Percentiles rank a stretch among this genome's conserved stretches.
These are phyloP conservation scores for Eremophila alpestris DNA, from an alignment of 2,797 vertebrate species.

Conservation along the genomic window DNA sequence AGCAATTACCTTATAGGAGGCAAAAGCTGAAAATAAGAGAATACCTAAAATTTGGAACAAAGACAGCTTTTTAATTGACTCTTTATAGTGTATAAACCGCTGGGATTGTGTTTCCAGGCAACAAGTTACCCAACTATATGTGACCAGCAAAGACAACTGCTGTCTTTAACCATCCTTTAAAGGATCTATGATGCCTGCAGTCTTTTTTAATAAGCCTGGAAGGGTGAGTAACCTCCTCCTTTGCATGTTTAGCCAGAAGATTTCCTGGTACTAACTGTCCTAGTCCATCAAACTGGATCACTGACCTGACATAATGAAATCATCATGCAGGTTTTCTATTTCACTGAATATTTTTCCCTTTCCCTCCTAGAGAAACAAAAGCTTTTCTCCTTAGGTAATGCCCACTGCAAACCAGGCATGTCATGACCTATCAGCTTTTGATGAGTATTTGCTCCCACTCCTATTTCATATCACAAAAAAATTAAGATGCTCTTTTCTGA, in stretches of 20 bases:
- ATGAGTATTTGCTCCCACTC: background rate
- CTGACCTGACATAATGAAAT: constrained; percentile 32
- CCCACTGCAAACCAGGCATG: background rate
- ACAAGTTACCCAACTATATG: constrained; percentile 39
- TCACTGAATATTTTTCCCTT: background rate
- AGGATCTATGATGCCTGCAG: background rate
- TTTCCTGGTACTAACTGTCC: background rate
- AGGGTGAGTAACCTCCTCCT: background rate
- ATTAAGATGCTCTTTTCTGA: background rate
- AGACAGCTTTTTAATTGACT: constrained; percentile 28
- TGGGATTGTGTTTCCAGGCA: constrained; percentile 44
- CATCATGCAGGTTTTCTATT: constrained; percentile 26
- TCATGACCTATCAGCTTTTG: background rate
- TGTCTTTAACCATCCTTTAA: background rate
- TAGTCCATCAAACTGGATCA: background rate
- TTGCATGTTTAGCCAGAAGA: background rate
- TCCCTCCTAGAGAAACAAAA: background rate
- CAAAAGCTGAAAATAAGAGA: background rate
- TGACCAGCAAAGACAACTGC: constrained; percentile 27
- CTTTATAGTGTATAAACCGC: background rate
- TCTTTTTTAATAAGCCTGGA: background rate
- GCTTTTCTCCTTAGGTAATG: background rate
- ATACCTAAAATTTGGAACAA: constrained; percentile 10
- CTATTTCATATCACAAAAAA: background rate
- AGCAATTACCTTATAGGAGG: background rate